Evolutionary conservation across 2,113 vertebrate species (phyloP), one percentile per base, ranked within the genome.

Genomic region (Halcyon malimbica): DNA sequence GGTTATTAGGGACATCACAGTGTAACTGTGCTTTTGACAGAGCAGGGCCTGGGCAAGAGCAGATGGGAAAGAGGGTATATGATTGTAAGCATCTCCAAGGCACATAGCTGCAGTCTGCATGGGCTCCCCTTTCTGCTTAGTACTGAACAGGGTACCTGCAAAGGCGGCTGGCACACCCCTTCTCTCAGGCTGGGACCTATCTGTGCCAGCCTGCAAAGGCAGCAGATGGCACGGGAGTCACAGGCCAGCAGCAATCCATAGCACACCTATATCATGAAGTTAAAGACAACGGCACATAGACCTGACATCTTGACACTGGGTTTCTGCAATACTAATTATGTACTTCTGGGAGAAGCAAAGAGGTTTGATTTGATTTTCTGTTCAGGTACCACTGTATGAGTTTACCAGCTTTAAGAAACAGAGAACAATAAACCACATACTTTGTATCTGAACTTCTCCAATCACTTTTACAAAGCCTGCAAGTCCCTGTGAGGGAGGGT

Each of bases 41-140:
- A 62, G 53, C 28, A 39, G 73, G 93, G 84, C 84, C 79, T 3
- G 24, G 91, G 96, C 93, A 96, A 87, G 90, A 96, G 97, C 97
- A 97, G 97, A 96, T 89, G 89, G 90, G 91, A 83, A 9, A 48
- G 51, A 91, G 75, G 89, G 91, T 75, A 53, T 1, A 2, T 2
- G n/a, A 79, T 41, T 33, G 25, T 24, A 85, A 92, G 86, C 1
- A 25, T 48, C 76, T 37, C 33, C 92, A n/a, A 97, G 96, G 75
- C 87, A 69, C 39, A 53, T 28, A n/a, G 63, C 84, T 88, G 68
- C 77, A 94, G 91, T 65, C 56, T 63, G 90, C 69, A 56, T 6
- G 19, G 50, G 54, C 83, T 97, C 89, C 96, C 97, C 93, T 96
- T 83, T 80, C 91, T 6, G 2, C 50, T 64, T 60, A 33, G 54